phyloP scores from a whole-genome alignment of 2,888 invertebrate species.

The Noctua fimbriata region DNA sequence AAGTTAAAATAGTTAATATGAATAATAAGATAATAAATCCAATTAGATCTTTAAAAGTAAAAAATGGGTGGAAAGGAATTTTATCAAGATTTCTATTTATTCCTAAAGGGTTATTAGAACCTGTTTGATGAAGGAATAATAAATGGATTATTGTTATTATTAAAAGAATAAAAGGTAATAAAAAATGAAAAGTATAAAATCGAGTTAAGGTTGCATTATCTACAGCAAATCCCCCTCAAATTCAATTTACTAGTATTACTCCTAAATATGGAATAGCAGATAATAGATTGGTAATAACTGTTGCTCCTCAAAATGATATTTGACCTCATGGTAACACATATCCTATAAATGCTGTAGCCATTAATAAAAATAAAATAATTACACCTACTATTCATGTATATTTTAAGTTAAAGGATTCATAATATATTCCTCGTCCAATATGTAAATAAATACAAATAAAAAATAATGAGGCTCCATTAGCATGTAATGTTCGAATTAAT shows the following conservation, averaged over 20 bases:
- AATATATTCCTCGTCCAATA: conserved; percentile 91
- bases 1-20: conserved; percentile 87
- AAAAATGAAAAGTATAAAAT: conserved; percentile 94
- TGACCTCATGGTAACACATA: conserved; percentile 95
- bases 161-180: conserved; percentile 92
- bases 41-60: conserved; percentile 91
- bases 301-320: conserved; percentile 95
- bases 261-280: conserved; percentile 94
- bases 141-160: conserved; percentile 92
- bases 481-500: conserved; percentile 92
- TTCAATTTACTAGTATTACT: conserved; percentile 91
- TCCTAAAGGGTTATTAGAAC: conserved; percentile 92
- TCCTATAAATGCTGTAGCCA: conserved; percentile 94
- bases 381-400: conserved; percentile 92
- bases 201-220: conserved; percentile 94
- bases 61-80: conserved; percentile 93
- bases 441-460: conserved; percentile 93
- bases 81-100: conserved; percentile 92
- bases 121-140: conserved; percentile 92
- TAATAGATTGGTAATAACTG: conserved; percentile 94
- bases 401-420: conserved; percentile 87
- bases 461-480: conserved; percentile 93
- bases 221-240: conserved; percentile 94
- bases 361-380: conserved; percentile 92
- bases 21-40: conserved; percentile 91